These are phyloP conservation scores for Charanyca ferruginea DNA, from an alignment of 2,888 invertebrate genomes.

Conservation along the genomic window DNA sequence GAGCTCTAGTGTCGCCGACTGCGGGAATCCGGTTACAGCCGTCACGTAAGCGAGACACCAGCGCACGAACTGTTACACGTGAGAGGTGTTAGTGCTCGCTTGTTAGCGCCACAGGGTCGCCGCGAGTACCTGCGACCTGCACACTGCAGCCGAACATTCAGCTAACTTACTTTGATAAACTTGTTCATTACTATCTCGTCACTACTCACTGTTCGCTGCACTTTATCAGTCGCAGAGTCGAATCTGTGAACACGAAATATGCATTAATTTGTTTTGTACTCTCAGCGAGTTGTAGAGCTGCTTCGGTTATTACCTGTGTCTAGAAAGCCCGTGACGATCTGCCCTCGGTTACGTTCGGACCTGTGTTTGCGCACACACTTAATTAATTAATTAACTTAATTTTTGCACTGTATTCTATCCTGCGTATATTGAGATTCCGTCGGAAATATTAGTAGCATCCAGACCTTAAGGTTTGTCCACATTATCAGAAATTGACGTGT, in stretches of 20 bases:
- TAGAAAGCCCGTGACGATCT: too few species aligned
- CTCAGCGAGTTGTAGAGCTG: too few species aligned
- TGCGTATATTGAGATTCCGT: too few species aligned
- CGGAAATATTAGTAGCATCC: too few species aligned
- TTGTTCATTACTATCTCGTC: neutral
- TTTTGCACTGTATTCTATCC: too few species aligned
- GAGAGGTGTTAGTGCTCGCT: constrained; percentile 34
- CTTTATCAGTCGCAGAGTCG: neutral
- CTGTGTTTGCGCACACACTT: too few species aligned
- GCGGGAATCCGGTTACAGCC: constrained; percentile 21
- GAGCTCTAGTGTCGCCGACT: neutral
- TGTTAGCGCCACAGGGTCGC: constrained; percentile 38
- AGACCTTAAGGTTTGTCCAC: too few species aligned
- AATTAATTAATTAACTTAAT: too few species aligned
- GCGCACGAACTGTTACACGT: neutral
- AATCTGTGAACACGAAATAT: too few species aligned
- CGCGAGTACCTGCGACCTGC: neutral
- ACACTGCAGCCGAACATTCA: neutral
- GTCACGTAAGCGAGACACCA: neutral
- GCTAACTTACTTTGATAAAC: constrained; percentile 26
- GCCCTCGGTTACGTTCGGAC: too few species aligned
- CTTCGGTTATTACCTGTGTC: too few species aligned
- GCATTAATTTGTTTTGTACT: neutral
- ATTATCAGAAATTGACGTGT: too few species aligned
- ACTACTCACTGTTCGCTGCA: neutral